A percentile compares a stretch with the other conserved stretches of the same genome.
phyloP scores from a whole-genome alignment of 2,113 vertebrate genomes.

The Tachuris rubrigastra region DNA sequence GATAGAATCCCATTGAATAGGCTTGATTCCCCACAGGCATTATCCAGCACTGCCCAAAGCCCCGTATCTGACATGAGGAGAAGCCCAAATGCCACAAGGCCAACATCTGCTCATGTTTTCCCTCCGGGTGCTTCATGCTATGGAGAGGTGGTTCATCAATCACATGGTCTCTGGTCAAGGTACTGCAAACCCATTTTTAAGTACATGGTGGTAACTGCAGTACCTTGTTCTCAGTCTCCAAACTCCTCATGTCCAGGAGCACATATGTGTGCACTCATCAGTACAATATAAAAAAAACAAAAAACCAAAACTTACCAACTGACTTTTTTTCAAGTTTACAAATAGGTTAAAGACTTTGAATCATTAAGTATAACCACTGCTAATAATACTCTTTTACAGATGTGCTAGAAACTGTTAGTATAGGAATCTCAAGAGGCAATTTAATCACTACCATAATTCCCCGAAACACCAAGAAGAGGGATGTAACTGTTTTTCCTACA shows the following conservation, averaged over 20 bases:
- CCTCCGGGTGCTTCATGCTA: background rate
- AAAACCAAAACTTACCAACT: background rate
- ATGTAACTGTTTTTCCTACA: background rate
- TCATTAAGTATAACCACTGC: background rate
- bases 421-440: background rate
- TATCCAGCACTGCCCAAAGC: background rate
- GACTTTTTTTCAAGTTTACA: background rate
- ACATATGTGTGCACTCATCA: background rate
- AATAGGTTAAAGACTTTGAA: background rate
- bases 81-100: background rate
- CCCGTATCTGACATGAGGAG: accelerated
- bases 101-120: background rate
- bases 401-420: background rate
- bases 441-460: background rate
- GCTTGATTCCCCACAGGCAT: background rate
- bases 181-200: background rate
- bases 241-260: background rate
- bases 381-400: background rate
- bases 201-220: accelerated
- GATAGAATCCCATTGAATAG: background rate
- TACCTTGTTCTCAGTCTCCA: background rate
- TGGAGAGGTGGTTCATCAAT: background rate
- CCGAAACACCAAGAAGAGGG: background rate
- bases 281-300: background rate
- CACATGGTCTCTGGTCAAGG: background rate